phyloP scores from a whole-genome alignment of 2,113 vertebrate species.

The Dunckerocampus dactyliophorus region DNA sequence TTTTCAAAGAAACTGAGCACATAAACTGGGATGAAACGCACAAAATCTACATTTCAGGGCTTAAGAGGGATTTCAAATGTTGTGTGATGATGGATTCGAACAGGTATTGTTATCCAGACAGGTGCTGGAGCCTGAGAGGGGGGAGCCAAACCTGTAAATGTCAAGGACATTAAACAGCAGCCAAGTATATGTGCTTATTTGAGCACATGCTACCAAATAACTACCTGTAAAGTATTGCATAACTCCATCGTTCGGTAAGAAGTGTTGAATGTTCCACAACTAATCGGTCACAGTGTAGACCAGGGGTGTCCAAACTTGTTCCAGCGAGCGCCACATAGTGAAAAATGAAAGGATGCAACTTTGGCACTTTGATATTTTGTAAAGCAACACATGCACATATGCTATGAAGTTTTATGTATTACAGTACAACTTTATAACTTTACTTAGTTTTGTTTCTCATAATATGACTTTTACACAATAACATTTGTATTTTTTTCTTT shows the following conservation, averaged over 20 bases:
- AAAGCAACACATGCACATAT: too few species aligned
- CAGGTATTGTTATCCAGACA: conserved; percentile 67
- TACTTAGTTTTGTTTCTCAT: too few species aligned
- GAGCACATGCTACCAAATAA: conserved; percentile 19
- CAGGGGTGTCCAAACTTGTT: too few species aligned
- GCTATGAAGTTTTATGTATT: too few species aligned
- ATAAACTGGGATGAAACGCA: conserved; percentile 46
- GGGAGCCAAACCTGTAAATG: conserved; percentile 22
- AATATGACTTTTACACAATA: too few species aligned
- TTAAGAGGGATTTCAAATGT: conserved; percentile 63
- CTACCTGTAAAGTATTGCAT: conserved; percentile 2
- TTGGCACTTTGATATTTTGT: too few species aligned
- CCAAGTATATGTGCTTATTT: conserved; percentile 21
- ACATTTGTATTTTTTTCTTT: too few species aligned
- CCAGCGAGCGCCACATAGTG: too few species aligned
- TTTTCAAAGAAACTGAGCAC: conserved; percentile 54
- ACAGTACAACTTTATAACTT: too few species aligned
- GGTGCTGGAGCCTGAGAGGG: conserved; percentile 45
- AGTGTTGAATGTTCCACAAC: not conserved
- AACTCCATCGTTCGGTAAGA: not conserved
- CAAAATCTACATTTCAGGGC: conserved; percentile 61
- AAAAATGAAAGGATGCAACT: too few species aligned
- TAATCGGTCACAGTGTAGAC: too few species aligned
- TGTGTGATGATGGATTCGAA: conserved; percentile 54
- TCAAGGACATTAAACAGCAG: conserved; percentile 48